Conservation (phyloP, 92 coral and sea anemone genomes). For the Actinostola sp. region DNA sequence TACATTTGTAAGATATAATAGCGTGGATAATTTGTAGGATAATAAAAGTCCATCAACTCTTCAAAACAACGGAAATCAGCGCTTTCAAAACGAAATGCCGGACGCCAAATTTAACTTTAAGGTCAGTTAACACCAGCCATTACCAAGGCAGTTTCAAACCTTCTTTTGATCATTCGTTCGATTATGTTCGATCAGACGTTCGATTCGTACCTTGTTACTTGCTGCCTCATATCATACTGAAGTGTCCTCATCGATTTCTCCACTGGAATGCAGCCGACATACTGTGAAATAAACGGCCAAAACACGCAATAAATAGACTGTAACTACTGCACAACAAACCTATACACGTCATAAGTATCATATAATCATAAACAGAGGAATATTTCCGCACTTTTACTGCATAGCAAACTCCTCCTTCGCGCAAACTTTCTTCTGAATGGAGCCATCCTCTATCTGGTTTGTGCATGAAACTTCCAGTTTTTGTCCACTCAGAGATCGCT, state of each 20-base stretch:
- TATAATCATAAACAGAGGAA: not conserved
- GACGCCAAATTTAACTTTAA: not conserved
- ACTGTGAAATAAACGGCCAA: slow-evolving; percentile 47
- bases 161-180: not conserved
- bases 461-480: slow-evolving; percentile 90
- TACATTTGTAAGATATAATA: too few species aligned
- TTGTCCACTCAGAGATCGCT: slow-evolving; percentile 89
- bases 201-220: slow-evolving; percentile 79
- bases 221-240: slow-evolving; percentile 94
- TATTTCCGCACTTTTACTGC: slow-evolving; percentile 79
- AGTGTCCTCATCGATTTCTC: slow-evolving; percentile 97
- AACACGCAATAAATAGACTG: not conserved
- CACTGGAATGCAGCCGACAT: slow-evolving; percentile 91
- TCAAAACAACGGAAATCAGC: not conserved
- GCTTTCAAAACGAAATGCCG: not conserved
- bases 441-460: slow-evolving; percentile 97
- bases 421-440: slow-evolving; percentile 86
- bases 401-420: slow-evolving; percentile 97
- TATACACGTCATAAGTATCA: not conserved
- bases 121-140: too few species aligned
- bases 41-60: not conserved
- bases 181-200: not conserved
- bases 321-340: not conserved
- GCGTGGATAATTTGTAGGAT: not conserved
- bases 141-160: not conserved